phyloP scores from a whole-genome alignment of 1,140 invertebrate species.

The Drosophila kanapiae region DNA sequence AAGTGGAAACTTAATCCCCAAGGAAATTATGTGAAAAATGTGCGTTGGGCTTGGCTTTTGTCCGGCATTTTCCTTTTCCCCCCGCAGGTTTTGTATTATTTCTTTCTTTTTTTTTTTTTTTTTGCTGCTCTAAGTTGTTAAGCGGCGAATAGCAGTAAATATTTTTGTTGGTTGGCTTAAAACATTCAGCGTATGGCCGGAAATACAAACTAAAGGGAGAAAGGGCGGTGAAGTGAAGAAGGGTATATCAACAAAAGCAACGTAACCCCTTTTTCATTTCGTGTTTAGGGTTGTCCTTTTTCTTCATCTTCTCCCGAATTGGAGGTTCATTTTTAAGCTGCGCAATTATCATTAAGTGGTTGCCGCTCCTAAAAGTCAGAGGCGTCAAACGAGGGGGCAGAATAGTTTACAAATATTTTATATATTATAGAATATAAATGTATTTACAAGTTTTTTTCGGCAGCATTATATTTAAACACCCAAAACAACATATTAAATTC shows the following conservation, averaged over 20 bases:
- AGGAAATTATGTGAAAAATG: constrained; percentile 83
- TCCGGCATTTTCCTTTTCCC: constrained; percentile 35
- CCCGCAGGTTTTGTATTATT: constrained; percentile 28
- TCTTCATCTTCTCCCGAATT: constrained; percentile 27
- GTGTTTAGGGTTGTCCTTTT: constrained; percentile 32
- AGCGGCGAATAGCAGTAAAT: constrained; percentile 67
- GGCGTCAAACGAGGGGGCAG: constrained; percentile 1
- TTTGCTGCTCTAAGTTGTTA: constrained; percentile 55
- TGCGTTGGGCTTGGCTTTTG: constrained; percentile 65
- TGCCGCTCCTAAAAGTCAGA: constrained; percentile 27
- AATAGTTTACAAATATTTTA: background rate
- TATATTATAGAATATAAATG: too few relatives aligned
- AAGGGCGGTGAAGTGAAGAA: background rate
- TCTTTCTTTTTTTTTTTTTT: constrained; percentile 38
- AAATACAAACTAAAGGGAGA: constrained; percentile 24
- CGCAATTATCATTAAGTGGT: constrained; percentile 80
- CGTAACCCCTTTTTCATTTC: constrained; percentile 57
- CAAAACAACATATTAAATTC: too few relatives aligned
- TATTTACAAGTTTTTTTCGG: too few relatives aligned
- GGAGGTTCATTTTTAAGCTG: constrained; percentile 53
- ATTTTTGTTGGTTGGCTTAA: constrained; percentile 56
- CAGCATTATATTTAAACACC: too few relatives aligned
- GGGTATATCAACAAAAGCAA: constrained; percentile 43
- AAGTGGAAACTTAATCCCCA: constrained; percentile 82
- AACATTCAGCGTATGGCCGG: constrained; percentile 51